Conservation (phyloP, 1,140 invertebrate species). For the Hycleus cichorii region DNA sequence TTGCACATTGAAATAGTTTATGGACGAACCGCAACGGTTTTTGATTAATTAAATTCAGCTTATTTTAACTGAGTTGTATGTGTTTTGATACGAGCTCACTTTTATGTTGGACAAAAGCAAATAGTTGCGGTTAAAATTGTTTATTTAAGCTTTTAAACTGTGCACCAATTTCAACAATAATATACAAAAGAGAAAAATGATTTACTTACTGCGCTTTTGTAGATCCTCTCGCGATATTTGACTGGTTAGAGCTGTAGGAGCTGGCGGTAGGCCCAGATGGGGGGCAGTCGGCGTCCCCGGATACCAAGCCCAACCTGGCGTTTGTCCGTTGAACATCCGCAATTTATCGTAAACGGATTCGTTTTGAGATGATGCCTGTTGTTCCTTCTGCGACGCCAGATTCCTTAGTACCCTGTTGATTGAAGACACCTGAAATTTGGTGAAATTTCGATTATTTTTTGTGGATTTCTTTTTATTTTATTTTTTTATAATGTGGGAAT, state of each 20-base stretch:
- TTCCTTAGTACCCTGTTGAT: slow-evolving; percentile 96
- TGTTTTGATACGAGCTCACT: slow-evolving; percentile 7
- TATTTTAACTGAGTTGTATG: slow-evolving; percentile 7
- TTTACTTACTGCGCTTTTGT: slow-evolving; percentile 56
- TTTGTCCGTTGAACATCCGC: slow-evolving; percentile 72
- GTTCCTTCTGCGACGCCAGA: slow-evolving; percentile 85
- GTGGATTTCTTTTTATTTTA: no score
- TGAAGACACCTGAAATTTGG: slow-evolving; percentile 79
- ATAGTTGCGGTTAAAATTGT: slow-evolving; percentile 7
- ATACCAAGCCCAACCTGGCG: slow-evolving; percentile 41
- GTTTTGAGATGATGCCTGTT: slow-evolving; percentile 52
- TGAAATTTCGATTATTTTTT: no score
- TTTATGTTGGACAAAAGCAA: slow-evolving; percentile 9
- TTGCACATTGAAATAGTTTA: slow-evolving; percentile 15
- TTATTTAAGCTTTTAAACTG: slow-evolving; percentile 2
- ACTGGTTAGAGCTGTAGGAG: slow-evolving; percentile 39
- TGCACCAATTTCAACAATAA: neutral
- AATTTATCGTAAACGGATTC: slow-evolving; percentile 79
- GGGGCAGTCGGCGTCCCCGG: slow-evolving; percentile 39
- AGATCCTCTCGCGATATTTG: slow-evolving; percentile 51
- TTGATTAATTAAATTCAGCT: slow-evolving; percentile 19
- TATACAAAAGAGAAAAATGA: neutral
- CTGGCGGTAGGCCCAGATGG: slow-evolving; percentile 41
- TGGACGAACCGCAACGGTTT: slow-evolving; percentile 13
- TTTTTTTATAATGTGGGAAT: slow-evolving; percentile 30